Evolutionary conservation across 2,797 vertebrate species (phyloP), one percentile per base, ranked within the genome.

Genomic region (Enteromius viviparus): DNA sequence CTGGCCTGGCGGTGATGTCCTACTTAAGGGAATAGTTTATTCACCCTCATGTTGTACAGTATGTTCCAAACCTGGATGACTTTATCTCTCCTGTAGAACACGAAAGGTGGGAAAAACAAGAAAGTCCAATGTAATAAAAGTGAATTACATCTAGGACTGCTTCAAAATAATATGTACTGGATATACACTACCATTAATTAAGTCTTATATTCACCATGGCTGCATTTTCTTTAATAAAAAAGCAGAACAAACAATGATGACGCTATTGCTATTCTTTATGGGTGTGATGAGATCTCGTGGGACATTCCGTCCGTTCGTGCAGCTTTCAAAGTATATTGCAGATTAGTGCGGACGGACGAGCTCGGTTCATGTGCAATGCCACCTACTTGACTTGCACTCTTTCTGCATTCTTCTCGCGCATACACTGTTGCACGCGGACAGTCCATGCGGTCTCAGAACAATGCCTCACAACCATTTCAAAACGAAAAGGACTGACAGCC

Each of bases 1-100:
- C 74, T 79, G 78, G 49, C 62, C 81, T 84, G 81, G 74, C 81
- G 68, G 65, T 88, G 81, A 86, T 82, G 84, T 84, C 84, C 75
- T 78, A 85, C 80, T 81, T 83, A 78, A 85, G 21, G 64, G 42
- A 65, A 69, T 68, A 69, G 34, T 53, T 69, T 40, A 69, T 80
- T 78, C 76, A 65, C 60, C 60, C 60, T 49, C 19, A 49, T 78
- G 42, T 29, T 78, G n/a, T n/a, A n/a, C n/a, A n/a, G n/a, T n/a
- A n/a, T n/a, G 42, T 78, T 65, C 14, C 15, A 29, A 29, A 64
- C 42, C 26, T 1, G 1, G 19, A 21, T n/a, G 15, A 64, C 42
- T 9, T 47, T 29, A 26, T 47, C 29, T 62, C n/a, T 64, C n/a
- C n/a, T 17, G 7, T 40, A 40, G 21, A 58, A 40, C 21, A 75